These are phyloP conservation scores for Asbolus verrucosus DNA, from an alignment of 1,140 invertebrate species.

Conservation along the genomic window DNA sequence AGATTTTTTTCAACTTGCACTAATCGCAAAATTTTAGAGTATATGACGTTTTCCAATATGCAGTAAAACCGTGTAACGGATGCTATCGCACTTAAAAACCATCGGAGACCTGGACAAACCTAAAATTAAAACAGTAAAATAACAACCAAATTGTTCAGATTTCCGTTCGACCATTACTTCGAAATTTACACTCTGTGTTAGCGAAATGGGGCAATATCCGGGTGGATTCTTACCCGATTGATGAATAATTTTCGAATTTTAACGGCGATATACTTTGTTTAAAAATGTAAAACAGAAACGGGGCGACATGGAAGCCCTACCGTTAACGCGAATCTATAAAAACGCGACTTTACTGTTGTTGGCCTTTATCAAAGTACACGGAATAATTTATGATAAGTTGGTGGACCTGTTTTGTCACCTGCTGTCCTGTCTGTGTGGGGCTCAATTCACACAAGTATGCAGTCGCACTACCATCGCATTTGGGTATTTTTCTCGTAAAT, in stretches of 20 bases:
- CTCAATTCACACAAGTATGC: constrained; percentile 46
- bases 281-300: constrained; percentile 42
- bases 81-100: constrained; percentile 31
- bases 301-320: constrained; percentile 42
- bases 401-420: constrained; percentile 60
- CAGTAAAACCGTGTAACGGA: constrained; percentile 31
- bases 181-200: neutral
- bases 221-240: constrained; percentile 12
- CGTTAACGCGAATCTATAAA: constrained; percentile 48
- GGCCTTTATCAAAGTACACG: constrained; percentile 47
- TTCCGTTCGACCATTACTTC: too few species aligned
- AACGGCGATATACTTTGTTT: constrained; percentile 43
- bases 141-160: constrained; percentile 42
- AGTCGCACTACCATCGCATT: constrained; percentile 52
- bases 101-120: constrained; percentile 31
- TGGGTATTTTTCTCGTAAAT: constrained; percentile 59
- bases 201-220: constrained; percentile 13
- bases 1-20: too few species aligned
- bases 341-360: constrained; percentile 47
- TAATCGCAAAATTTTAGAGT: too few species aligned
- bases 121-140: constrained; percentile 51
- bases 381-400: constrained; percentile 56
- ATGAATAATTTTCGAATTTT: constrained; percentile 45
- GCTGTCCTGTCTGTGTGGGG: constrained; percentile 49
- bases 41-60: constrained; percentile 43